Evolutionary conservation across 35 echinoderm and acorn worm species (phyloP).

Genomic region (Heliocidaris erythrogramma): DNA sequence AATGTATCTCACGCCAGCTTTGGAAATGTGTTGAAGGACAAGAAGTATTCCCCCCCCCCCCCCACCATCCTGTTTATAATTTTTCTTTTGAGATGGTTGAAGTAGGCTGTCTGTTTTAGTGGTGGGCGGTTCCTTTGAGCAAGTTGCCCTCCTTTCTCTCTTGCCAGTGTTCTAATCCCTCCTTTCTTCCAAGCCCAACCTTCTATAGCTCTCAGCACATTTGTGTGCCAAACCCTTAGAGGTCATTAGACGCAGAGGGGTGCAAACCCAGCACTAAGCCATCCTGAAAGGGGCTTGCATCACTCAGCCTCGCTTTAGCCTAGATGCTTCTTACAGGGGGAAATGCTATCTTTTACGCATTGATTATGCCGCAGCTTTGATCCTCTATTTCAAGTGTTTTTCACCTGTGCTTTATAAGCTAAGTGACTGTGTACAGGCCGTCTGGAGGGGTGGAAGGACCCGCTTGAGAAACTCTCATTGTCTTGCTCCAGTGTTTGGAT

Average conservation of each 20-base stretch:
- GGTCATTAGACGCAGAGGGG: background rate
- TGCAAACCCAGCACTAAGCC: background rate
- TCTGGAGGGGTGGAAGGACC: background rate
- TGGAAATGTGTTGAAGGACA: background rate
- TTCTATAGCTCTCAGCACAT: background rate
- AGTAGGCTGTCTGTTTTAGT: slow-evolving; percentile 1
- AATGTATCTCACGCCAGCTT: background rate
- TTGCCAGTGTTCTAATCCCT: background rate
- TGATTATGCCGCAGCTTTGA: slow-evolving; percentile 9
- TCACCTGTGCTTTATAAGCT: slow-evolving; percentile 26
- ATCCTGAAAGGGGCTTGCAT: background rate
- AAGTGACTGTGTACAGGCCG: background rate
- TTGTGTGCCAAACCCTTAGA: background rate
- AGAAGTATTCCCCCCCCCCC: background rate
- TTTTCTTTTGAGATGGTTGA: background rate
- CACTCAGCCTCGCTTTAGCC: background rate
- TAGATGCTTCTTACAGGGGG: background rate
- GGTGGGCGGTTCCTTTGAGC: background rate
- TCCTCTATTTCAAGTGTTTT: slow-evolving; percentile 15
- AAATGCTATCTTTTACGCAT: background rate
- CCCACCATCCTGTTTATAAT: background rate
- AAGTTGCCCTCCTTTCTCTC: background rate
- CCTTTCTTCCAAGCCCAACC: slow-evolving; percentile 6
- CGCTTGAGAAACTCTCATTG: background rate
- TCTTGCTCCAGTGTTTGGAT: slow-evolving; percentile 18